Conservation (phyloP, 2,888 invertebrate species). For the Caradrina kadenii region DNA sequence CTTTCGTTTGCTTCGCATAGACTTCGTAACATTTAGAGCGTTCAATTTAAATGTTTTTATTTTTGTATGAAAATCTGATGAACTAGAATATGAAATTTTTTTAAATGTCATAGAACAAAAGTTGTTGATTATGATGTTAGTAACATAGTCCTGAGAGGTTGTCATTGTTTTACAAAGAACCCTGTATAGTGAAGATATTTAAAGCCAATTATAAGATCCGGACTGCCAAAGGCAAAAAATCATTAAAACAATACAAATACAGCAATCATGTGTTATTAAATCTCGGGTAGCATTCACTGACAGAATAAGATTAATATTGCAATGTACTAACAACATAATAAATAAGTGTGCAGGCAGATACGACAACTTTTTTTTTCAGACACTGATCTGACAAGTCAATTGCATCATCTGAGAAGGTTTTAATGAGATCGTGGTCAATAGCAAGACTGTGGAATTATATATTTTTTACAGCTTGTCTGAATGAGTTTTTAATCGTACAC, state of each 20-base stretch:
- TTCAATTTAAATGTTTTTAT: no score
- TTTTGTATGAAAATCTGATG: no score
- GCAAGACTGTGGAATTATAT: background rate
- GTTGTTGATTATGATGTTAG: no score
- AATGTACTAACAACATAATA: slow-evolving; percentile 22
- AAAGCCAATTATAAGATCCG: slow-evolving; percentile 19
- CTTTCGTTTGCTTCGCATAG: no score
- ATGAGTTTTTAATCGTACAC: background rate
- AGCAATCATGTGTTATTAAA: slow-evolving; percentile 58
- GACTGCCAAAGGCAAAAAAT: slow-evolving; percentile 37
- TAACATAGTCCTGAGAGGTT: no score
- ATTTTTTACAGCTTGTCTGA: background rate
- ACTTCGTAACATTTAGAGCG: no score
- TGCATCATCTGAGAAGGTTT: background rate
- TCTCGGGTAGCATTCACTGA: slow-evolving; percentile 11
- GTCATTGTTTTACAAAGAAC: no score
- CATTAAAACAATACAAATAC: slow-evolving; percentile 54
- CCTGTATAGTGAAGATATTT: slow-evolving; percentile 36
- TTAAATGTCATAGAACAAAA: no score
- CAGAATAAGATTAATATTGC: slow-evolving; percentile 48
- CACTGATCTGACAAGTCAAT: background rate
- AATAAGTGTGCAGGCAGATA: background rate
- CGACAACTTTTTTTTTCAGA: background rate
- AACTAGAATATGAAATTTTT: no score
- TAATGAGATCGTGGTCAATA: background rate